Evolutionary conservation across 1,140 invertebrate species (phyloP), one percentile per base, ranked within the genome.

Genomic region (Apis cerana): DNA sequence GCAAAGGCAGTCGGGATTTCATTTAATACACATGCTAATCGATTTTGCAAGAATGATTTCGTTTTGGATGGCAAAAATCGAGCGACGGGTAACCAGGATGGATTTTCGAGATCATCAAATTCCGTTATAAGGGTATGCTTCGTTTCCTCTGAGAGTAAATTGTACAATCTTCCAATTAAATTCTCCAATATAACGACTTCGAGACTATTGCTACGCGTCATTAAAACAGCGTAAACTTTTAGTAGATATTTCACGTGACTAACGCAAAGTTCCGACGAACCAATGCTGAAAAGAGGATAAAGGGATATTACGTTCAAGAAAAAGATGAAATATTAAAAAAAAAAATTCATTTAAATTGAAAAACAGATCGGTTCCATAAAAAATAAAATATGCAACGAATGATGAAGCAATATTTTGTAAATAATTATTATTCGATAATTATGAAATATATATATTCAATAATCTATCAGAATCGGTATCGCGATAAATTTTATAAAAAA

Each of bases 221-320:
- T 64, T 12, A 93, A 76, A 33, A 59, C 33, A 7, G 89, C 64
- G 61, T 92, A 92, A 11, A 92, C 48, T 70, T 86, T 87, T 11
- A 92, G 84, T 5, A 94, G 85, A 75, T 89, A 91, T 83, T 89
- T 91, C 3, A 93, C 64, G 21, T 92, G 89, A 50, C 83, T 80
- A 43, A 77, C 88, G 67, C 92, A 92, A 21, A 92, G 65, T 52
- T 93, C 86, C 0, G 91, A 78, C 15, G 93, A 88, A n/a, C 90
- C 89, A 43, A 91, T 79, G 64, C 93, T 94, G 76, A 85, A 87
- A 88, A 80, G 79, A 62, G 1, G 4, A 33, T 33, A 33, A 70
- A n/a, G n/a, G 23, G 13, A 65, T 43, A 21, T 72, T 70, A 56
- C 19, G 1, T n/a, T 17, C 11, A n/a, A n/a, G 13, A n/a, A 59